Conservation (phyloP, 2,797 vertebrate genomes). For the Varecia variegata region DNA sequence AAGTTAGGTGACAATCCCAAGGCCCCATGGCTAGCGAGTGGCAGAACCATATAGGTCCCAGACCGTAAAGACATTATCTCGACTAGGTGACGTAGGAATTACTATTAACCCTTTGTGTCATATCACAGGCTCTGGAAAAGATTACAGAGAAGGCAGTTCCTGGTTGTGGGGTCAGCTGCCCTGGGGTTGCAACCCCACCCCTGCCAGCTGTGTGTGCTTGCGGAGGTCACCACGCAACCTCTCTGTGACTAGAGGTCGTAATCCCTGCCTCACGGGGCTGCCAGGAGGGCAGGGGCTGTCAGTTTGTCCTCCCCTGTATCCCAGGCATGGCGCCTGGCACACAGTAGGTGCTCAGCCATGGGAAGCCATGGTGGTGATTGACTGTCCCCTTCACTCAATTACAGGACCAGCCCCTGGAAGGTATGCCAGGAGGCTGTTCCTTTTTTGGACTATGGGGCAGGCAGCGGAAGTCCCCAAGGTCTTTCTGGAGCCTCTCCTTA, state of each 20-base stretch:
- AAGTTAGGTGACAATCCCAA: background rate
- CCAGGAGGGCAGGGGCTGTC: background rate
- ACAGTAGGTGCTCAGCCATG: background rate
- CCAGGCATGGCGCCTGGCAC: background rate
- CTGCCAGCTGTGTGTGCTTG: background rate
- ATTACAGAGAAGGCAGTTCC: background rate
- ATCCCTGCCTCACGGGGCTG: no score
- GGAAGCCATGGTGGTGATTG: no score
- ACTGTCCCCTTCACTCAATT: no score
- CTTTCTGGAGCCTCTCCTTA: background rate
- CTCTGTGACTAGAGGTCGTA: background rate
- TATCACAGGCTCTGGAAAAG: background rate
- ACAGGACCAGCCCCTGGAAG: accelerated
- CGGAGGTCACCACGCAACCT: accelerated
- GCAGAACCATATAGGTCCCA: background rate
- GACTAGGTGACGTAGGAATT: background rate
- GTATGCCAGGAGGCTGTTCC: no score
- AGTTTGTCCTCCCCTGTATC: background rate
- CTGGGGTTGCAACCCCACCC: no score
- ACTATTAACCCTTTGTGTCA: accelerated
- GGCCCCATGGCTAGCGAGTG: background rate
- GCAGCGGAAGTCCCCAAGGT: background rate
- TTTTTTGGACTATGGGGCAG: background rate
- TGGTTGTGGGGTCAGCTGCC: background rate
- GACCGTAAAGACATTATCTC: background rate